Percentiles rank a stretch among this genome's conserved stretches.
phyloP scores from a whole-genome alignment of 2,888 invertebrate species.

The Serripes groenlandicus region DNA sequence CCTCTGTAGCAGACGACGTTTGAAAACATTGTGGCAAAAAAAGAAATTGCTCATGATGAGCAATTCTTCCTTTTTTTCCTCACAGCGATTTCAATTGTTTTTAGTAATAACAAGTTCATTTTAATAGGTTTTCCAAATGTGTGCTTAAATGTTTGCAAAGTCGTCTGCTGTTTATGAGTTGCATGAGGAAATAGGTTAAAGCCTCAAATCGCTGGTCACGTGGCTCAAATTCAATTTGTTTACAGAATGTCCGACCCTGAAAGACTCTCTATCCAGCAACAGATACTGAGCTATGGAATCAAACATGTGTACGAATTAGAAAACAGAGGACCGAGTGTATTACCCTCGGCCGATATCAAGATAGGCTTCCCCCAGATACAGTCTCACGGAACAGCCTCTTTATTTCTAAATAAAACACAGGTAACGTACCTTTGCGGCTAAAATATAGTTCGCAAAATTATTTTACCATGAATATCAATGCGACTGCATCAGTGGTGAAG shows the following conservation, averaged over 20 bases:
- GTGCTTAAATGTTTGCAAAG: too few relatives aligned
- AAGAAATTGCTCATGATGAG: not conserved
- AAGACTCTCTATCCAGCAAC: conserved; percentile 52
- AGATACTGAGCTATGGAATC: conserved; percentile 29
- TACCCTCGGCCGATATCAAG: conserved; percentile 63
- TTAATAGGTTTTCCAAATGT: not conserved
- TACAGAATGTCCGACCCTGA: conserved; percentile 64
- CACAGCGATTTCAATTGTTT: not conserved
- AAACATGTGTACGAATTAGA: conserved; percentile 69
- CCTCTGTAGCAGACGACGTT: not conserved
- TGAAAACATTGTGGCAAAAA: not conserved
- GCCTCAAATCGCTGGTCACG: too few relatives aligned
- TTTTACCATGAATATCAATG: too few relatives aligned
- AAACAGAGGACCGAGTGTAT: conserved; percentile 74
- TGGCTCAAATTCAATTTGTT: conserved; percentile 42
- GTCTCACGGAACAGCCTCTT: not conserved
- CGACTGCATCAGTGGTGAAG: too few relatives aligned
- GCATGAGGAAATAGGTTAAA: too few relatives aligned
- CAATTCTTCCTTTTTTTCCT: not conserved
- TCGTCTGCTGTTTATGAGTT: too few relatives aligned
- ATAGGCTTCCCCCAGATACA: conserved; percentile 32
- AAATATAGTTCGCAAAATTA: too few relatives aligned
- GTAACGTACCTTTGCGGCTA: too few relatives aligned
- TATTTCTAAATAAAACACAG: conserved; percentile 40
- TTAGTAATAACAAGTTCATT: not conserved